Conservation (phyloP, 2,113 vertebrate genomes). For the Piprites chloris region DNA sequence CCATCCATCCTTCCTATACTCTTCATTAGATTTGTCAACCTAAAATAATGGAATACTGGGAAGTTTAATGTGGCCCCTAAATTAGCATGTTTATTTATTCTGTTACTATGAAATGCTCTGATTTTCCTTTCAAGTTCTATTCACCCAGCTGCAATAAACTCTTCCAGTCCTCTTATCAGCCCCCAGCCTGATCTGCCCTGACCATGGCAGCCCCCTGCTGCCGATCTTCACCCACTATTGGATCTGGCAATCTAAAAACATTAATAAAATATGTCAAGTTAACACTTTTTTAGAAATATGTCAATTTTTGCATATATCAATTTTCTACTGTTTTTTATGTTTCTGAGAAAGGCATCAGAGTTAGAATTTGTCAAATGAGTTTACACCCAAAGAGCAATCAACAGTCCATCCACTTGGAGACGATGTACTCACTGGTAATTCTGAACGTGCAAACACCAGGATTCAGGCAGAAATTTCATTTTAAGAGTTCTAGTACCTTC, state of each 20-base stretch:
- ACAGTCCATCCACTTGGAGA: background rate
- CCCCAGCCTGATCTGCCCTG: background rate
- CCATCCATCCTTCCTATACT: background rate
- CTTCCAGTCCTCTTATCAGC: background rate
- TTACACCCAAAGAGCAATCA: background rate
- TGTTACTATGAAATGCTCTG: background rate
- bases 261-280: background rate
- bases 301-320: background rate
- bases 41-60: conserved; percentile 1
- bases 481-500: background rate
- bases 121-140: background rate
- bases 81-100: conserved; percentile 23
- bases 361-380: background rate
- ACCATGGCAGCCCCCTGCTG: background rate
- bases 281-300: background rate
- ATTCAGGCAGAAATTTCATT: background rate
- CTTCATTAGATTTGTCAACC: conserved; percentile 6
- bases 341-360: background rate
- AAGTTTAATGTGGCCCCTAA: background rate
- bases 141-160: background rate
- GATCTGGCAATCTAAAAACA: background rate
- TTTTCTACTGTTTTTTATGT: background rate
- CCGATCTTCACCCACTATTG: background rate
- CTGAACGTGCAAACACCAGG: background rate
- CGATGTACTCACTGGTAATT: background rate